Base-by-base conservation (phyloP, 2,888 invertebrate species). In the Meloe dianella region DNA sequence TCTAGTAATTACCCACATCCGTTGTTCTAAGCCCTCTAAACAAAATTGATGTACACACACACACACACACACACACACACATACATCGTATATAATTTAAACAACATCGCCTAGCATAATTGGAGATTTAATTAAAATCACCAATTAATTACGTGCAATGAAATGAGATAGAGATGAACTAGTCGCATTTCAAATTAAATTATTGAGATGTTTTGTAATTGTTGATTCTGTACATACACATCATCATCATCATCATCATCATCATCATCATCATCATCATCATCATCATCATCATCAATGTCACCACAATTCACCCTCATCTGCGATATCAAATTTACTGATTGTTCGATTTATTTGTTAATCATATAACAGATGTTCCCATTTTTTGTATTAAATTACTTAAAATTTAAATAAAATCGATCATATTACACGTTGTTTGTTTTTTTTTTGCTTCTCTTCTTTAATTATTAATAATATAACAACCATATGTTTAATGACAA, bases 1-100 rank as follows among this genome's bases (percentile, higher is more conserved):
- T 24, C 54, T 5, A 54, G 12, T 54, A 54, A 54, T 54, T 54
- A 54, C 54, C 24, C 10, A 54, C 54, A 54, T 54, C 54, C 54
- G 54, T 54, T 41, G 41, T 47, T 24, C 54, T 54, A 54, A 24
- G 12, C 54, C 1, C 54, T 24, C n/a, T 41, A 27, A 27, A 27
- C 27, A 27, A 27, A 27, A 27, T 27, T 27, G 27, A 27, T 4
- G 27, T 27, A 3, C 4, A 27, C 27, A 27, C 4, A n/a, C 27
- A 27, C 27, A 27, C 4, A 27, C 27, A 4, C 4, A 27, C 2
- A 27, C n/a, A n/a, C 27, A 27, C 27, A 27, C 4, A 27, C 27
- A 4, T 27, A 27, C 2, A 27, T 27, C 2, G 4, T 2, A 3
- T 27, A 27, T 27, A 27, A 27, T 27, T 27, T 27, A 3, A 27